These are phyloP conservation scores for Pseudomyrmex pallidus DNA, from an alignment of 1,140 invertebrate species.

Conservation along the genomic window DNA sequence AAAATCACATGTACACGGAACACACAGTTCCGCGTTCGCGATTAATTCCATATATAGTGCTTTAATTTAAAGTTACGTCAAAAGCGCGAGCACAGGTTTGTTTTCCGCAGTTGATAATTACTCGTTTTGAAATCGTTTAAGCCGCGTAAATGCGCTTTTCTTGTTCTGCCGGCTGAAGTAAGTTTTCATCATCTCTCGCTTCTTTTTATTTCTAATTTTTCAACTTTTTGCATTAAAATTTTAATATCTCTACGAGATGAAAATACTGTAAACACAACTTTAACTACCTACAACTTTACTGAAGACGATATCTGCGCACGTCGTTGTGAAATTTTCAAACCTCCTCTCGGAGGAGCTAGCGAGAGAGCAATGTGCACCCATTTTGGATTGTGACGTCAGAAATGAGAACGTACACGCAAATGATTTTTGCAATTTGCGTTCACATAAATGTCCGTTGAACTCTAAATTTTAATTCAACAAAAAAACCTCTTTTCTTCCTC, in stretches of 20 bases:
- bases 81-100: slow-evolving; percentile 37
- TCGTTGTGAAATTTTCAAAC: slow-evolving; percentile 36
- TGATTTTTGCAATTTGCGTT: background rate
- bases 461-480: background rate
- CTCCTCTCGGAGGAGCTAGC: background rate
- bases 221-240: slow-evolving; percentile 55
- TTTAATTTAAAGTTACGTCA: slow-evolving; percentile 48
- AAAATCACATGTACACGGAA: slow-evolving; percentile 8
- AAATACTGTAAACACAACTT: slow-evolving; percentile 34
- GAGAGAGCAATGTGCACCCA: background rate
- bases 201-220: slow-evolving; percentile 13
- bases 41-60: slow-evolving; percentile 42
- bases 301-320: slow-evolving; percentile 8
- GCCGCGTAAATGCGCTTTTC: slow-evolving; percentile 48
- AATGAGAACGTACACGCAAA: slow-evolving; percentile 10
- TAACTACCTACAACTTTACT: slow-evolving; percentile 36
- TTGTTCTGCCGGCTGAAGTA: slow-evolving; percentile 15
- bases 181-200: slow-evolving; percentile 26
- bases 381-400: slow-evolving; percentile 18
- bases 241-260: slow-evolving; percentile 26
- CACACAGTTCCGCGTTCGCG: slow-evolving; percentile 27
- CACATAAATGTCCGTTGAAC: background rate
- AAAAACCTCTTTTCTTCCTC: background rate
- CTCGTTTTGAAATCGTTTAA: slow-evolving; percentile 52
- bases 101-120: slow-evolving; percentile 45